phyloP scores from a whole-genome alignment of 2,888 invertebrate genomes.

The Callinectes sapidus region DNA sequence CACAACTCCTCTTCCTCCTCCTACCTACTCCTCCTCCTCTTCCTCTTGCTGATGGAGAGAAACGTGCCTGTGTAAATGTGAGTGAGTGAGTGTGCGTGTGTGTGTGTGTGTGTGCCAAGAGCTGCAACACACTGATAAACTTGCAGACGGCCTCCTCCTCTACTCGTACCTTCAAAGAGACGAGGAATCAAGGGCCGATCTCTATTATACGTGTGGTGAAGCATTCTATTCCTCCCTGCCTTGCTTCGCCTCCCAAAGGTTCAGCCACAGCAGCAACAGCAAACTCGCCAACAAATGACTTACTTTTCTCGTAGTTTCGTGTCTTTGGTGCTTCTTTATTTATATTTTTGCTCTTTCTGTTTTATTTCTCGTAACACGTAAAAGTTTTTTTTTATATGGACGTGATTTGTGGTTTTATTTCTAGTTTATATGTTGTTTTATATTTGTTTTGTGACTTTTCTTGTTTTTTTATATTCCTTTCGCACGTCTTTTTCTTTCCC shows the following conservation, averaged over 20 bases:
- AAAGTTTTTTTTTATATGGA: background rate
- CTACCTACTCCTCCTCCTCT: background rate
- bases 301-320: background rate
- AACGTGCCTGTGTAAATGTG: background rate
- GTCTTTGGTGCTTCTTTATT: background rate
- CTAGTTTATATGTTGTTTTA: background rate
- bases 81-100: background rate
- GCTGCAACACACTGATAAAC: too few relatives aligned
- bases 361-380: background rate
- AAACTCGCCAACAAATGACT: background rate
- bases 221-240: background rate
- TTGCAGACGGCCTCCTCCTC: background rate
- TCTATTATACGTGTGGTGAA: background rate
- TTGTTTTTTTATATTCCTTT: too few relatives aligned
- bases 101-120: background rate
- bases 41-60: background rate
- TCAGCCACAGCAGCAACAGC: background rate
- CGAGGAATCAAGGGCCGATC: background rate
- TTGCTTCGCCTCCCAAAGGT: background rate
- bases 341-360: background rate
- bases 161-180: background rate
- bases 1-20: background rate
- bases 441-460: background rate
- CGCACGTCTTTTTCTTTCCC: too few relatives aligned
- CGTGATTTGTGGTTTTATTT: too few relatives aligned